Percentiles rank a stretch among this genome's conserved stretches.
Conservation (phyloP, 1,140 invertebrate species). For the Zaprionus capensis region DNA sequence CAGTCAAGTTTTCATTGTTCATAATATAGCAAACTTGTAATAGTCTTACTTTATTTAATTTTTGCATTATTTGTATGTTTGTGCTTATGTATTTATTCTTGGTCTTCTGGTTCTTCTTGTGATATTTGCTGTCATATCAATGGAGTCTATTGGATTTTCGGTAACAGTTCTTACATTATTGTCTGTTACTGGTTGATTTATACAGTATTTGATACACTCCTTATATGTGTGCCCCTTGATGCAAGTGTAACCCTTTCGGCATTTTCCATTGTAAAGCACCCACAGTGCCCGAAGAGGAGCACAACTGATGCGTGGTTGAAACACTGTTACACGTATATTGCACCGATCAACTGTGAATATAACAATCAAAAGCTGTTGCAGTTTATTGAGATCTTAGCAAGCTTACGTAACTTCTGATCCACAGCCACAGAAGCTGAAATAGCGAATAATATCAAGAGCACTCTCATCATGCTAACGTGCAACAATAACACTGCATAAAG, state of each 20-base stretch:
- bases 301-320: background rate
- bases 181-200: background rate
- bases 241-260: background rate
- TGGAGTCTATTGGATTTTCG: background rate
- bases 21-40: too few relatives aligned
- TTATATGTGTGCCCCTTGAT: background rate
- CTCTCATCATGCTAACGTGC: background rate
- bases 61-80: background rate
- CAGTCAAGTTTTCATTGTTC: too few relatives aligned
- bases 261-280: background rate
- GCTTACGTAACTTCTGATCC: background rate
- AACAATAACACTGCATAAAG: background rate
- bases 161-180: background rate
- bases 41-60: too few relatives aligned
- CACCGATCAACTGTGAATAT: background rate
- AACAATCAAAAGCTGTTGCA: background rate
- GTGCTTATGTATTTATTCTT: background rate
- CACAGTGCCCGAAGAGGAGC: background rate
- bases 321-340: background rate
- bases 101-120: background rate
- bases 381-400: background rate
- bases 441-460: background rate
- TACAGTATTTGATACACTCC: background rate
- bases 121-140: too few relatives aligned
- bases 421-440: too few relatives aligned